These are phyloP conservation scores for Solen grandis DNA, from an alignment of 1,140 invertebrate genomes.

Conservation along the genomic window DNA sequence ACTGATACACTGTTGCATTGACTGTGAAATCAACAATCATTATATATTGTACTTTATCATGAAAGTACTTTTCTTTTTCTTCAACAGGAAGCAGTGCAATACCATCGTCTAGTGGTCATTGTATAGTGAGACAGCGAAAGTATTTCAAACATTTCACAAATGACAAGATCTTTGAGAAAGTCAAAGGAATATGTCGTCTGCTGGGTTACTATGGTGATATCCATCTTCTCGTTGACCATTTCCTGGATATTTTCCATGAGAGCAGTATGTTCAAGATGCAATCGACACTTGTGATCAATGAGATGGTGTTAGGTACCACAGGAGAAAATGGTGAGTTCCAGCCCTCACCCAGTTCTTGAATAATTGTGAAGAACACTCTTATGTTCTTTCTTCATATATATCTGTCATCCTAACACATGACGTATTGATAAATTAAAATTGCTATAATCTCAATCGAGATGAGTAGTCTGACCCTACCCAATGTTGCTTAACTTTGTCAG, in stretches of 20 bases:
- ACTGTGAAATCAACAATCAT: no score
- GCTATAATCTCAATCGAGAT: no score
- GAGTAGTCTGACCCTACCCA: no score
- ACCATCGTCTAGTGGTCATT: not conserved
- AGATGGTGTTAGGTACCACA: slow-evolving; percentile 66
- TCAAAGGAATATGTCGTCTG: slow-evolving; percentile 57
- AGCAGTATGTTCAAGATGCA: slow-evolving; percentile 65
- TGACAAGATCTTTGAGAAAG: slow-evolving; percentile 60
- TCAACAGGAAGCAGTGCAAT: slow-evolving; percentile 30
- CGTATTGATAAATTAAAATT: no score
- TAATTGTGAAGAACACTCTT: no score
- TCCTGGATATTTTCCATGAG: slow-evolving; percentile 70
- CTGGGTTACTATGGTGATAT: slow-evolving; percentile 71
- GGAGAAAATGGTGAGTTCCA: slow-evolving; percentile 38
- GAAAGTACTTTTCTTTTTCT: not conserved
- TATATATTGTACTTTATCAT: no score
- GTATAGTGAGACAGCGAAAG: slow-evolving; percentile 64
- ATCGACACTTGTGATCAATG: slow-evolving; percentile 70
- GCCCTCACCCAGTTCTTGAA: no score
- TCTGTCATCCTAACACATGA: no score
- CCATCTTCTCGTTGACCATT: slow-evolving; percentile 67
- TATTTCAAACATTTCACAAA: slow-evolving; percentile 72
- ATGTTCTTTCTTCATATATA: no score
- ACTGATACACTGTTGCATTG: no score
- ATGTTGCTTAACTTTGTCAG: no score